Base-by-base conservation (phyloP, 2,888 invertebrate genomes). In the Neoaliturus tenellus region DNA sequence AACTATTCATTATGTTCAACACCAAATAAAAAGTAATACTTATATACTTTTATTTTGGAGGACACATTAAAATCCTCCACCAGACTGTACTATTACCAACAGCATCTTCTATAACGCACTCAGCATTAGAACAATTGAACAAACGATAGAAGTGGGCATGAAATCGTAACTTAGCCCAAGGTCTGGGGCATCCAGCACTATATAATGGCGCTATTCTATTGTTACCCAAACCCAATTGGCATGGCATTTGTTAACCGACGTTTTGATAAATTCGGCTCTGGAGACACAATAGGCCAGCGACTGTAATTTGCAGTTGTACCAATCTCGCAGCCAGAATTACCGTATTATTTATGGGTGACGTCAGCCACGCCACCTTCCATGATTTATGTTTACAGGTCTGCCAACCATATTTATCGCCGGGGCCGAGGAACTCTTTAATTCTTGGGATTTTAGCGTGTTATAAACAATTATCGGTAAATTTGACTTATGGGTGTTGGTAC, bases 291-390 rank as follows among this genome's bases (percentile, higher is more conserved):
- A 35, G 78, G 55, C 78, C 78, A n/a, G 28, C 12, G 78, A 55
- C 78, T 78, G 78, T 78, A 78, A 78, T 78, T 78, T 78, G 78
- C 78, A 78, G 55, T 51, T 23, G 78, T 78, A 78, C 78, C 78
- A 78, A 78, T 78, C 78, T 55, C 78, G 71, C 78, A 4, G 55
- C 55, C 28, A 78, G 78, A 78, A 78, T 78, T 78, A 78, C 78
- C 78, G 78, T 55, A 78, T 78, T 78, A 78, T 78, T 78, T 78
- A 78, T 78, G 78, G 78, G 78, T 78, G 78, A 78, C 78, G 78
- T 78, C 78, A 78, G 55, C 55, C 78, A 44, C 75, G 75, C 75
- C 75, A 73, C 71, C 71, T 73, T 41, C n/a, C 12, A 55, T 78
- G 78, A 78, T 78, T 78, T 78, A 78, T 78, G 20, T 55, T 23